Evolutionary conservation across 2,113 vertebrate genomes (phyloP), one percentile per base, ranked within the genome.

Genomic region (Colistium nudipinnis): DNA sequence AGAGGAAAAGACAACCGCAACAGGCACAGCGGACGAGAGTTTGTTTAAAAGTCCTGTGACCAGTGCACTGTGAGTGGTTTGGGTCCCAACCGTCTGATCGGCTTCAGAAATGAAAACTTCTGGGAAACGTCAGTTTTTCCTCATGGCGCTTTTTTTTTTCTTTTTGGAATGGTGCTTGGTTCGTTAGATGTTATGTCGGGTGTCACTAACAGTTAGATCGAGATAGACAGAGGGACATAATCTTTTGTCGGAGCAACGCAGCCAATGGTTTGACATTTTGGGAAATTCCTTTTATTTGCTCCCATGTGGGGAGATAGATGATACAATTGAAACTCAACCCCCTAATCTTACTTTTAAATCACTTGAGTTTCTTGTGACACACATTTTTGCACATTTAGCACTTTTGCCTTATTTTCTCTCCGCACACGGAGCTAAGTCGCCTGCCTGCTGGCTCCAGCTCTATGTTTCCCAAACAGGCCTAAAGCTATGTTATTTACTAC

Each of bases 1-100:
- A 54, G 1, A 13, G 36, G 36, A 4, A 31, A 31, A 31, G 30
- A 31, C 8, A 7, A 6, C 11, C 9, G 11, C 35, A 45, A 22
- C 43, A 45, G 4, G 2, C 8, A 6, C 62, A 24, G 2, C 24
- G 22, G 35, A 61, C 12, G 7, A 17, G 25, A 60, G 47, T 33
- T 19, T 41, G 33, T 74, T 74, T 68, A 52, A 35, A 69, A 36
- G 38, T 35, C 31, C 5, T 20, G 60, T 61, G 53, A 52, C 0
- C 2, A 43, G 67, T 27, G 44, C 47, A 16, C 24, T 62, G 20
- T 16, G 3, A 51, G 48, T 31, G 25, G 39, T 71, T 43, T 61
- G 62, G 22, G 64, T 36, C 30, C 53, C 54, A 61, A 60, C 2
- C 38, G 8, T 61, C 30, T 61, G 30, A 31, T 31, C 39, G 4